Conservation (phyloP, 1,140 invertebrate species). For the Coptotermes formosanus region DNA sequence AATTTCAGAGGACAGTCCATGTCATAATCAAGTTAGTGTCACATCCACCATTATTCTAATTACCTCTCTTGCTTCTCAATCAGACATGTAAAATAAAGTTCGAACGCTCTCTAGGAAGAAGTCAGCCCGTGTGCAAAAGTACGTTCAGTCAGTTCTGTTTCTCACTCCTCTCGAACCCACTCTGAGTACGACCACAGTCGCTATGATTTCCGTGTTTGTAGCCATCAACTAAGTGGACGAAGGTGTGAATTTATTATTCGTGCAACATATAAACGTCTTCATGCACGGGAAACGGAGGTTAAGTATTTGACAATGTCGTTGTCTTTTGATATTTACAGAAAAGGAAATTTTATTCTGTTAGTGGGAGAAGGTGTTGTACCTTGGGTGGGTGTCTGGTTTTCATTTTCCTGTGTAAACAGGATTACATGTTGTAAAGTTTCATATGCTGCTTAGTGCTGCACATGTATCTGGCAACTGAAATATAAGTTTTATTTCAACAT, state of each 20-base stretch:
- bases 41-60: background rate
- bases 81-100: background rate
- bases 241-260: constrained; percentile 23
- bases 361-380: too few relatives aligned
- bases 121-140: background rate
- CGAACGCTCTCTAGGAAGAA: background rate
- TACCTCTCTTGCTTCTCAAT: background rate
- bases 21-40: background rate
- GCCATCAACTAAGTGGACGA: background rate
- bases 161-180: background rate
- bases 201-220: constrained; percentile 7
- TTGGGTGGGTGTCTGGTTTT: too few relatives aligned
- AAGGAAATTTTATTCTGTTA: too few relatives aligned
- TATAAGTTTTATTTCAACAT: too few relatives aligned
- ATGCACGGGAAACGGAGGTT: constrained; percentile 24
- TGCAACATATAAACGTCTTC: constrained; percentile 29
- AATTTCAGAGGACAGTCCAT: background rate
- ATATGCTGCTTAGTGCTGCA: too few relatives aligned
- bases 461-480: too few relatives aligned
- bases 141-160: background rate
- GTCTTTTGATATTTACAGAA: background rate
- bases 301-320: background rate
- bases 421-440: background rate
- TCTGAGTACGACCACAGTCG: background rate
- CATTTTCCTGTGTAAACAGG: background rate